phyloP scores from a whole-genome alignment of 2,113 vertebrate genomes.

The Thalassoma bifasciatum region DNA sequence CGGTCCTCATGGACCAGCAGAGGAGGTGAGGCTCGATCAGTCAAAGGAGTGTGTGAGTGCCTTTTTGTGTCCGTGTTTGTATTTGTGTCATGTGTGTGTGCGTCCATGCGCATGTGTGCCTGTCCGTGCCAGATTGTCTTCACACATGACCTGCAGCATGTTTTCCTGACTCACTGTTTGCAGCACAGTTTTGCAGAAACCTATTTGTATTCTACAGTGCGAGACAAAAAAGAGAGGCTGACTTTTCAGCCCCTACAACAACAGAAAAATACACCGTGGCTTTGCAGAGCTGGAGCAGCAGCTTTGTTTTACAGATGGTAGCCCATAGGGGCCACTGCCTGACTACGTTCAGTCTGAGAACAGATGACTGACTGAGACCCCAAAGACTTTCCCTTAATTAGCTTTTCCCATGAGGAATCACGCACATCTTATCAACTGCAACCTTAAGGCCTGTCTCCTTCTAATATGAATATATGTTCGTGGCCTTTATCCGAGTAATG shows the following conservation, averaged over 20 bases:
- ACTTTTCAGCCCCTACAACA: slow-evolving; percentile 45
- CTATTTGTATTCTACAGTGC: slow-evolving; percentile 60
- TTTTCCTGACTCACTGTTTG: slow-evolving; percentile 54
- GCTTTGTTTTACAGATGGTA: slow-evolving; percentile 69
- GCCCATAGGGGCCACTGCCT: slow-evolving; percentile 80
- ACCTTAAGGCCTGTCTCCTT: slow-evolving; percentile 19
- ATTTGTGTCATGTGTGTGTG: background rate
- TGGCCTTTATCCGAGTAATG: slow-evolving; percentile 36
- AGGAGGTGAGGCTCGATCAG: slow-evolving; percentile 20
- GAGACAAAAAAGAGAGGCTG: slow-evolving; percentile 20
- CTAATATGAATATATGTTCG: slow-evolving; percentile 12
- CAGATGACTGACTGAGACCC: slow-evolving; percentile 45
- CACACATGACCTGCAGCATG: slow-evolving; percentile 56
- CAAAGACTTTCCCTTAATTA: slow-evolving; percentile 56
- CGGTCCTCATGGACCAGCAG: slow-evolving; percentile 15
- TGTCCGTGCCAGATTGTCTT: slow-evolving; percentile 22
- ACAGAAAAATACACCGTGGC: slow-evolving; percentile 31
- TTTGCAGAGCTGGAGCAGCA: slow-evolving; percentile 41
- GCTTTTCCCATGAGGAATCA: slow-evolving; percentile 45
- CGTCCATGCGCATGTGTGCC: slow-evolving; percentile 13
- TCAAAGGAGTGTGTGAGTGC: slow-evolving; percentile 3
- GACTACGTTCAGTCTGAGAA: slow-evolving; percentile 55
- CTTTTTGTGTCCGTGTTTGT: slow-evolving; percentile 3
- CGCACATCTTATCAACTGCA: slow-evolving; percentile 38
- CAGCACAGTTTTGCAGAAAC: slow-evolving; percentile 39